Percentiles rank a stretch among this genome's conserved stretches.
These are phyloP conservation scores for Astreopora myriophthalma DNA, from an alignment of 64 coral and sea anemone species.

Conservation along the genomic window DNA sequence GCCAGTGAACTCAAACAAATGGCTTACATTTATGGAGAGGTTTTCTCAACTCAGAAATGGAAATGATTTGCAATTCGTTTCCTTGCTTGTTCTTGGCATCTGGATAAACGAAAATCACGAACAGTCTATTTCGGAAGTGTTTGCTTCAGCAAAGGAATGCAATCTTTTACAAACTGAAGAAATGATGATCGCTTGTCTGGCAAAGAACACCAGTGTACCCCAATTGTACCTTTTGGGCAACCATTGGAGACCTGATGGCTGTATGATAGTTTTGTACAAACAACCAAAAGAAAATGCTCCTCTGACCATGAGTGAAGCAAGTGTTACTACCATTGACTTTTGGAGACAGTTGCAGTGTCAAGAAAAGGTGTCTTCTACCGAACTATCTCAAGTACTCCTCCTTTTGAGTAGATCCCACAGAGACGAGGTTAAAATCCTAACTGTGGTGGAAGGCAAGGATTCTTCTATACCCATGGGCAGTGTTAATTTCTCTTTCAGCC, in stretches of 20 bases:
- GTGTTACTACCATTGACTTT: not conserved
- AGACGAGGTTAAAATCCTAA: not conserved
- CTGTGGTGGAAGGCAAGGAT: not conserved
- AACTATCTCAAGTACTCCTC: not conserved
- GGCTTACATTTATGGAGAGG: not conserved
- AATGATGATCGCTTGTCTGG: not conserved
- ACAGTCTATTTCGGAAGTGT: not conserved
- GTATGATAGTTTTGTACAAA: constrained; percentile 23
- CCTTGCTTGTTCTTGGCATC: constrained; percentile 13
- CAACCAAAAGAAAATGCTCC: not conserved
- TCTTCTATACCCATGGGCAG: too few species aligned
- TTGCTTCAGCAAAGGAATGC: not conserved
- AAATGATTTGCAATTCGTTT: not conserved
- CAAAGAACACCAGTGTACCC: not conserved
- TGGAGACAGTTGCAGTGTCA: not conserved
- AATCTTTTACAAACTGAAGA: not conserved
- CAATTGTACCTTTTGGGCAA: not conserved
- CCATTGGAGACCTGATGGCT: not conserved
- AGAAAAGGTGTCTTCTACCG: not conserved
- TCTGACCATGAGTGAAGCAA: not conserved
- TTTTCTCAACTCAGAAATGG: not conserved
- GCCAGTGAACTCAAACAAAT: not conserved
- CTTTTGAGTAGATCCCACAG: not conserved
- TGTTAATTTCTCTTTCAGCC: not conserved
- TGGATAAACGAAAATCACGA: constrained; percentile 36